Conservation (phyloP, 2,888 invertebrate genomes). For the Tryphoninae sp. region DNA sequence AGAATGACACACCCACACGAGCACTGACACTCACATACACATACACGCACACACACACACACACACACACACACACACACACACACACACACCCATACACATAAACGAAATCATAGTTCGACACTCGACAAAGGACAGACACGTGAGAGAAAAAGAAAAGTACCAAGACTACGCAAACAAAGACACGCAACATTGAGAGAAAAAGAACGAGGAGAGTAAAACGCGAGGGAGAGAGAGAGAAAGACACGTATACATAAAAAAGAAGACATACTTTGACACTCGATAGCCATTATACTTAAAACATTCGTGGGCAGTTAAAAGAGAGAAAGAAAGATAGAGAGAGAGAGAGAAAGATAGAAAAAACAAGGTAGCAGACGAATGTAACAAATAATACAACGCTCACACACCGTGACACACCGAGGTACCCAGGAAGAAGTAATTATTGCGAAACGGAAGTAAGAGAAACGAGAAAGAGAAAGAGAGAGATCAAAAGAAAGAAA, state of each 20-base stretch:
- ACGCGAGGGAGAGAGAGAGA: constrained; percentile 62
- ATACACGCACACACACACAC: constrained; percentile 14
- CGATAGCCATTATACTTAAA: constrained; percentile 68
- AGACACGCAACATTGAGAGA: constrained; percentile 67
- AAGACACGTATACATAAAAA: constrained; percentile 73
- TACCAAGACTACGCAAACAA: constrained; percentile 63
- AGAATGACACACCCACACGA: constrained; percentile 58
- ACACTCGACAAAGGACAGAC: constrained; percentile 61
- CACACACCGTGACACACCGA: constrained; percentile 68
- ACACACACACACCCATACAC: no score
- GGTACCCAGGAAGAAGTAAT: constrained; percentile 70
- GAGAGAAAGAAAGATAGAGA: no score
- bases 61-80: constrained; percentile 58
- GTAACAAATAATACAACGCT: constrained; percentile 63
- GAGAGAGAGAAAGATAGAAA: no score
- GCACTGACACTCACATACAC: constrained; percentile 69
- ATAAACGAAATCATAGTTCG: constrained; percentile 41
- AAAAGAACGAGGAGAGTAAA: constrained; percentile 65
- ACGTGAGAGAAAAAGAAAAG: constrained; percentile 62
- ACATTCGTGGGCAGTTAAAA: constrained; percentile 75
- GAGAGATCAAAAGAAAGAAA: constrained; percentile 62
- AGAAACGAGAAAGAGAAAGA: constrained; percentile 59
- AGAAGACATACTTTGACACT: constrained; percentile 56
- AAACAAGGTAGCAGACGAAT: constrained; percentile 64
- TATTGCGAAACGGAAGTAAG: constrained; percentile 69